Percentiles rank a stretch among this genome's conserved stretches.
These are phyloP conservation scores for Nomada goodeniana DNA, from an alignment of 2,888 invertebrate species.

Conservation along the genomic window DNA sequence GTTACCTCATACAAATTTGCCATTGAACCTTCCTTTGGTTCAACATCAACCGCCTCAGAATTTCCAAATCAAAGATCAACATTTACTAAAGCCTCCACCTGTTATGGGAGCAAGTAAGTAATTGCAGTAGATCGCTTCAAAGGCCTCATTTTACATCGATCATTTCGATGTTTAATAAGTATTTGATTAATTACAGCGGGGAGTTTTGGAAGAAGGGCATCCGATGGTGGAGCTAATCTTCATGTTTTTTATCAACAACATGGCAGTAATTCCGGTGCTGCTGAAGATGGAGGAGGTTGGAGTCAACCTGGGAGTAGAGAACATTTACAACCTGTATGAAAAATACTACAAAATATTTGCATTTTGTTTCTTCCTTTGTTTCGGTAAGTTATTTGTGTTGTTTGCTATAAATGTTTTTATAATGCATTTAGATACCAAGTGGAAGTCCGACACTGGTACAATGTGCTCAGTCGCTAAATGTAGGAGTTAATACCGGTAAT, in stretches of 20 bases:
- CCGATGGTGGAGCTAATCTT: slow-evolving; percentile 97
- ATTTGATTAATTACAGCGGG: slow-evolving; percentile 85
- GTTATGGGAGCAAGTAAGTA: slow-evolving; percentile 92
- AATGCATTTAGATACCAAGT: slow-evolving; percentile 73
- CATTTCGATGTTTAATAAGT: slow-evolving; percentile 3
- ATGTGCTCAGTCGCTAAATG: slow-evolving; percentile 83
- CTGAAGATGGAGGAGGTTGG: slow-evolving; percentile 84
- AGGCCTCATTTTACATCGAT: not conserved
- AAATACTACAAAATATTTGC: not conserved
- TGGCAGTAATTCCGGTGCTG: slow-evolving; percentile 77
- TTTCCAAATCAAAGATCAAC: slow-evolving; percentile 96
- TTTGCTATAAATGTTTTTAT: not conserved
- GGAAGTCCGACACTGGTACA: slow-evolving; percentile 84
- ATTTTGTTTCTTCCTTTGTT: not conserved
- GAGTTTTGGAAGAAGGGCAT: slow-evolving; percentile 95
- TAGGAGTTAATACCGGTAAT: slow-evolving; percentile 74
- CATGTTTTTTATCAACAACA: slow-evolving; percentile 88
- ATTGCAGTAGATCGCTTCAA: slow-evolving; percentile 4
- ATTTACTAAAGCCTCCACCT: slow-evolving; percentile 96
- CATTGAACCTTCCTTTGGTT: slow-evolving; percentile 92
- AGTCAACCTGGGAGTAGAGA: slow-evolving; percentile 86
- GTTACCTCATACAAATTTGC: slow-evolving; percentile 92
- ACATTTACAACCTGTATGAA: slow-evolving; percentile 85
- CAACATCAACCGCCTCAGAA: slow-evolving; percentile 93
- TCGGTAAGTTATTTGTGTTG: too few relatives aligned